Percentiles rank a stretch among this genome's conserved stretches.
Conservation (phyloP, 1,140 invertebrate genomes). For the Drosophila lacertosa region DNA sequence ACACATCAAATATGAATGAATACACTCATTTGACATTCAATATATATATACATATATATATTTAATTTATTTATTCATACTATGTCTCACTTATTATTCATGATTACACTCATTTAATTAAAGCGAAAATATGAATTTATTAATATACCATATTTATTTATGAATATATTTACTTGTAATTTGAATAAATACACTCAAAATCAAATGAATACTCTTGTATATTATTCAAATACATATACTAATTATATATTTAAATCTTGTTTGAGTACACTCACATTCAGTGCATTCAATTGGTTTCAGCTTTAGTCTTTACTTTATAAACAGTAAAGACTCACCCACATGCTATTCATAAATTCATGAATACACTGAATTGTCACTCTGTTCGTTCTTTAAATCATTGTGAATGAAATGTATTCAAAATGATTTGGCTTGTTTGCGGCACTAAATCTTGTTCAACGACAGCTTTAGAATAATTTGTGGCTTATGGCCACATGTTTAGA, state of each 20-base stretch:
- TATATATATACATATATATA: constrained; percentile 4
- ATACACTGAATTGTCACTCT: no score
- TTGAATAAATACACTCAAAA: constrained; percentile 14
- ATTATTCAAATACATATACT: no score
- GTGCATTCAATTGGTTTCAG: no score
- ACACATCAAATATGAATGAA: background rate
- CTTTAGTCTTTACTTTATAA: no score
- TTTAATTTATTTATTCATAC: constrained; percentile 1
- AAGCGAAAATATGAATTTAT: background rate
- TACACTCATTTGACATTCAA: background rate
- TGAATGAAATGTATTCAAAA: constrained; percentile 16
- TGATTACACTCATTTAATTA: background rate
- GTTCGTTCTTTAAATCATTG: background rate
- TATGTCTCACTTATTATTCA: constrained; percentile 7
- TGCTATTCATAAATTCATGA: no score
- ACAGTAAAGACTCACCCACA: no score
- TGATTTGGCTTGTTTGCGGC: constrained; percentile 15
- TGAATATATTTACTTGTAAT: constrained; percentile 1
- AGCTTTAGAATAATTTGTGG: constrained; percentile 15
- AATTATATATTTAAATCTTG: no score
- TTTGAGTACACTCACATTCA: background rate
- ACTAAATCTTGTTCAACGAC: constrained; percentile 24
- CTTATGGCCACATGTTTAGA: constrained; percentile 10
- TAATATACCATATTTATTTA: background rate
- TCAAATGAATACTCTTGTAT: no score